These are phyloP conservation scores for Cydia splendana DNA, from an alignment of 1,140 invertebrate genomes.

Conservation along the genomic window DNA sequence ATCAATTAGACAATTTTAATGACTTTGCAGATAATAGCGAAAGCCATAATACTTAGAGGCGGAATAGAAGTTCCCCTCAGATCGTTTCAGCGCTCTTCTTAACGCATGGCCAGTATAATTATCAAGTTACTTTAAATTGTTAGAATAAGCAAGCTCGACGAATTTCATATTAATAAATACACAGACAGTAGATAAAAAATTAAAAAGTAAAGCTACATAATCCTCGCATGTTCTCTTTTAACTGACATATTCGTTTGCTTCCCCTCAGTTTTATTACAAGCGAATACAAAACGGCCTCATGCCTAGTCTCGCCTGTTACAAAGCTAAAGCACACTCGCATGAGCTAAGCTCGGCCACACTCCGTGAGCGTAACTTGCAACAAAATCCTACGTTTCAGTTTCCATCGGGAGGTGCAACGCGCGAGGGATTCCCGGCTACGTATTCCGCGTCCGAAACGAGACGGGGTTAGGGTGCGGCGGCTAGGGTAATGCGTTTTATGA, in stretches of 20 bases:
- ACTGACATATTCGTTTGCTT: slow-evolving; percentile 47
- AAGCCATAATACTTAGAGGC: background rate
- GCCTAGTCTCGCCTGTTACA: slow-evolving; percentile 48
- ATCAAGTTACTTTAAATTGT: background rate
- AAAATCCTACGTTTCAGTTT: slow-evolving; percentile 69
- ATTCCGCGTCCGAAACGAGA: slow-evolving; percentile 58
- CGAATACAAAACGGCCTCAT: slow-evolving; percentile 57
- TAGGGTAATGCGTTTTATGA: slow-evolving; percentile 71
- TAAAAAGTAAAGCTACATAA: background rate
- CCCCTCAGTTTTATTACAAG: slow-evolving; percentile 53
- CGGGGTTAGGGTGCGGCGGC: slow-evolving; percentile 52
- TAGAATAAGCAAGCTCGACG: background rate
- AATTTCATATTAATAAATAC: background rate
- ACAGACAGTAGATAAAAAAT: background rate
- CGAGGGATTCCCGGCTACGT: slow-evolving; percentile 59
- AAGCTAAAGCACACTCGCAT: slow-evolving; percentile 50
- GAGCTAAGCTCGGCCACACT: slow-evolving; percentile 56
- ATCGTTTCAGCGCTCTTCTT: background rate
- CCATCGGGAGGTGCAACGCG: slow-evolving; percentile 58
- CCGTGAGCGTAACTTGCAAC: slow-evolving; percentile 63
- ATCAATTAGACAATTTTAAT: slow-evolving; percentile 5
- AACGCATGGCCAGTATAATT: background rate
- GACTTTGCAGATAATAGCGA: slow-evolving; percentile 5
- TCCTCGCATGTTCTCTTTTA: slow-evolving; percentile 30
- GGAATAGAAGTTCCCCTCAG: background rate